A percentile compares a stretch with the other conserved stretches of the same genome.
phyloP scores from a whole-genome alignment of 2,113 vertebrate species.

The human (Homo sapiens) region DNA sequence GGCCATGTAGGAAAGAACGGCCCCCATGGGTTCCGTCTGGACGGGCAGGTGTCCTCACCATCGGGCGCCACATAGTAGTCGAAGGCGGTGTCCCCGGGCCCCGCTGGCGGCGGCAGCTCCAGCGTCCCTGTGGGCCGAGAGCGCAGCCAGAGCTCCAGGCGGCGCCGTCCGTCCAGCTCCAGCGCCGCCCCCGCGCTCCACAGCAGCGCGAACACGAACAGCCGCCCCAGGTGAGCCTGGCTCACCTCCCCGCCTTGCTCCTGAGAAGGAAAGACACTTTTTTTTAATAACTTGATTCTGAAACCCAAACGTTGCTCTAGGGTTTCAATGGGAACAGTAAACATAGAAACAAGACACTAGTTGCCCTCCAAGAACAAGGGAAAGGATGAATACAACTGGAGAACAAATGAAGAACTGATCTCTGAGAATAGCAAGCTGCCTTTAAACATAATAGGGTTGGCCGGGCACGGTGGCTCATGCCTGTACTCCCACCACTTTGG shows the following conservation, averaged over 20 bases:
- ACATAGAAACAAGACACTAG: not conserved
- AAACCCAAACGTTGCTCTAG: not conserved
- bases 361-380: not conserved
- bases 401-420: too few relatives aligned
- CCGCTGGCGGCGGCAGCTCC: slow-evolving; percentile 85
- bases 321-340: not conserved
- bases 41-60: slow-evolving; percentile 82
- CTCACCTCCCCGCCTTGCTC: slow-evolving; percentile 90
- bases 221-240: slow-evolving; percentile 87
- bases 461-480: accelerated
- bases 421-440: not conserved
- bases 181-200: slow-evolving; percentile 95
- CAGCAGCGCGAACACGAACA: slow-evolving; percentile 95
- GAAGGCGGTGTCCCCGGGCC: slow-evolving; percentile 90
- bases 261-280: slow-evolving; percentile 75
- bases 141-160: slow-evolving; percentile 92
- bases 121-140: slow-evolving; percentile 80
- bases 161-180: slow-evolving; percentile 89
- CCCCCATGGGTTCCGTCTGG: not conserved
- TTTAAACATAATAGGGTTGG: not conserved
- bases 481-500: too few relatives aligned
- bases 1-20: not conserved
- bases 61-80: slow-evolving; percentile 91
- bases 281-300: not conserved
- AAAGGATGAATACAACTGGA: not conserved